Percentiles rank a stretch among this genome's conserved stretches.
Evolutionary conservation across 2,797 vertebrate genomes (phyloP).

Genomic region (Scolopax bukidnonensis): DNA sequence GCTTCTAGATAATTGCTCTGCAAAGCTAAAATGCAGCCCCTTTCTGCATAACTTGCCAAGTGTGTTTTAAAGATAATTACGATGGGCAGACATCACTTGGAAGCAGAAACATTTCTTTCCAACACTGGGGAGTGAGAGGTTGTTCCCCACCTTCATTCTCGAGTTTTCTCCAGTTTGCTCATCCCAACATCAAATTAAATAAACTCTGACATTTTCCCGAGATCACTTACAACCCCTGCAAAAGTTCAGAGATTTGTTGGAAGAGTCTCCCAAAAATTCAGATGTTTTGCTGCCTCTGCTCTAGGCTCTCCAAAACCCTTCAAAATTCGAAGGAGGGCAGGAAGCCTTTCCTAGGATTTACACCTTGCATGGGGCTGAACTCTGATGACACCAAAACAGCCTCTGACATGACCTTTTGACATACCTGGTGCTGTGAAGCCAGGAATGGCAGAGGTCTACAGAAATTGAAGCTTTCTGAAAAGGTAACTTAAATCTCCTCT

Average conservation of each 20-base stretch:
- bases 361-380: neutral
- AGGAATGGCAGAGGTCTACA: neutral
- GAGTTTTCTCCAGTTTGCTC: neutral
- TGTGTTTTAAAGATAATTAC: neutral
- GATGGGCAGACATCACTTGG: neutral
- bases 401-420: neutral
- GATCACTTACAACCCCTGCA: rapidly evolving
- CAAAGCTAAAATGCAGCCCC: neutral
- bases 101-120: neutral
- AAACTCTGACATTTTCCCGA: neutral
- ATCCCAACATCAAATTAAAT: neutral
- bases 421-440: neutral
- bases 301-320: neutral
- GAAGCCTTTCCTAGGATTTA: neutral
- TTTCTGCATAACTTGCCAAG: neutral
- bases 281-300: neutral
- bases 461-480: neutral
- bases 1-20: neutral
- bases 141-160: neutral
- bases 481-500: neutral
- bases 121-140: neutral
- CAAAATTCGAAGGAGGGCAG: neutral
- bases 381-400: neutral
- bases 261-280: neutral
- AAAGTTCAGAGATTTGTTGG: neutral